Evolutionary conservation across 2,888 invertebrate genomes (phyloP).

Genomic region (Plemyria rubiginata): DNA sequence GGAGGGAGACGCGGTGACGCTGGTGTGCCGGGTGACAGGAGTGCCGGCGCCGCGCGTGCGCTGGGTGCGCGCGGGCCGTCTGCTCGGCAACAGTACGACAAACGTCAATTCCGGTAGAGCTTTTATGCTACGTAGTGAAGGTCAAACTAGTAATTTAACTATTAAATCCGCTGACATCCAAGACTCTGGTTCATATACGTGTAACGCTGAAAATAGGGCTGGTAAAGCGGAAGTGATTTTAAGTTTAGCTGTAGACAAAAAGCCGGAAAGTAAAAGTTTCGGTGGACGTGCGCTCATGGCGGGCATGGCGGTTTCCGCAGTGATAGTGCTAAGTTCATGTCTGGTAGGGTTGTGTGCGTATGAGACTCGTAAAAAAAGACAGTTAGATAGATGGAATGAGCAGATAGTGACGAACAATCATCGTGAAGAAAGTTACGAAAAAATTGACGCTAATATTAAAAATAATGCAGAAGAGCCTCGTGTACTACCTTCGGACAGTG

Average conservation of each 20-base stretch:
- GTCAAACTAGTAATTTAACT: conserved; percentile 89
- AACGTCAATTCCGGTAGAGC: conserved; percentile 83
- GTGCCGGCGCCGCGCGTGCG: conserved; percentile 89
- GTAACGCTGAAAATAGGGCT: conserved; percentile 92
- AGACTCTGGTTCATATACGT: conserved; percentile 91
- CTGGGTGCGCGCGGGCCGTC: conserved; percentile 89
- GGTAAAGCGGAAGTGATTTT: conserved; percentile 91
- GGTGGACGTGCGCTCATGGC: conserved; percentile 87
- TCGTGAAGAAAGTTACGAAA: conserved; percentile 89
- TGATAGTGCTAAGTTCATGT: conserved; percentile 87
- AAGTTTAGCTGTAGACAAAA: conserved; percentile 88
- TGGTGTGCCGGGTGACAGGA: conserved; percentile 89
- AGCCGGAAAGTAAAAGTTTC: conserved; percentile 84
- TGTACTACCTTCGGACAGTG: conserved; percentile 63
- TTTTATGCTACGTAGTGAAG: conserved; percentile 87
- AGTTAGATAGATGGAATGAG: conserved; percentile 80
- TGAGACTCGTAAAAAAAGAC: conserved; percentile 86
- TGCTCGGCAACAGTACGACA: conserved; percentile 85
- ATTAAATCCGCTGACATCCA: conserved; percentile 89
- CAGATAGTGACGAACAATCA: conserved; percentile 78
- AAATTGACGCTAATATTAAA: conserved; percentile 89
- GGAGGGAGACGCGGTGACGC: conserved; percentile 90
- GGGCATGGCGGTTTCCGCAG: conserved; percentile 88
- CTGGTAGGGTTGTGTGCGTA: conserved; percentile 88
- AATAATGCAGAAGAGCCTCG: conserved; percentile 68